These are phyloP conservation scores for Eurytoma californica DNA, from an alignment of 2,888 invertebrate genomes.

Conservation along the genomic window DNA sequence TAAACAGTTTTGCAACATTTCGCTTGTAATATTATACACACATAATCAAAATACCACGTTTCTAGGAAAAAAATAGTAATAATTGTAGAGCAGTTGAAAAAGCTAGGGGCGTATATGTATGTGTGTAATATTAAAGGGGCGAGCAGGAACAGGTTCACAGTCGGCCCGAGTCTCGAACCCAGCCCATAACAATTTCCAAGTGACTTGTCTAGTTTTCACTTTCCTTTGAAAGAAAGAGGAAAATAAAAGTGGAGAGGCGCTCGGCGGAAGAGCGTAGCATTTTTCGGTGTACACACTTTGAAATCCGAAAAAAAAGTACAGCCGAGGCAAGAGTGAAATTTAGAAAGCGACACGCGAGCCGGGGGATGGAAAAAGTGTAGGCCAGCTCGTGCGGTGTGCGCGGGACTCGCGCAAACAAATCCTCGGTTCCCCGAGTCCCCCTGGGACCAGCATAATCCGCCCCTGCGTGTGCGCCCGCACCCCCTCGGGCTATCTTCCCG, in stretches of 20 bases:
- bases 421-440: slow-evolving; percentile 59
- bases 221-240: neutral
- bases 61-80: too few species aligned
- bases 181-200: too few species aligned
- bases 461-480: slow-evolving; percentile 22
- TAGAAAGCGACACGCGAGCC: neutral
- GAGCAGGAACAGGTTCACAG: too few species aligned
- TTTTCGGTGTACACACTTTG: slow-evolving; percentile 6
- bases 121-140: too few species aligned
- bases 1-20: too few species aligned
- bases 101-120: too few species aligned
- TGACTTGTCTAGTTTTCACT: neutral
- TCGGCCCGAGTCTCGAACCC: too few species aligned
- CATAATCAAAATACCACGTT: too few species aligned
- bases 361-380: neutral
- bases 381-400: neutral
- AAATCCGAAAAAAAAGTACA: neutral
- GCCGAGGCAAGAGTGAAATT: slow-evolving; percentile 20
- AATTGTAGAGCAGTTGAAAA: too few species aligned
- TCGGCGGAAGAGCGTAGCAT: neutral
- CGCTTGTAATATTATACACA: too few species aligned
- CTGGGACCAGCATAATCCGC: slow-evolving; percentile 58
- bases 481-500: slow-evolving; percentile 50
- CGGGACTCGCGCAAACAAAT: slow-evolving; percentile 43
- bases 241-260: neutral